Evolutionary conservation across 1,140 invertebrate genomes (phyloP).

Genomic region (Zaprionus kolodkinae): DNA sequence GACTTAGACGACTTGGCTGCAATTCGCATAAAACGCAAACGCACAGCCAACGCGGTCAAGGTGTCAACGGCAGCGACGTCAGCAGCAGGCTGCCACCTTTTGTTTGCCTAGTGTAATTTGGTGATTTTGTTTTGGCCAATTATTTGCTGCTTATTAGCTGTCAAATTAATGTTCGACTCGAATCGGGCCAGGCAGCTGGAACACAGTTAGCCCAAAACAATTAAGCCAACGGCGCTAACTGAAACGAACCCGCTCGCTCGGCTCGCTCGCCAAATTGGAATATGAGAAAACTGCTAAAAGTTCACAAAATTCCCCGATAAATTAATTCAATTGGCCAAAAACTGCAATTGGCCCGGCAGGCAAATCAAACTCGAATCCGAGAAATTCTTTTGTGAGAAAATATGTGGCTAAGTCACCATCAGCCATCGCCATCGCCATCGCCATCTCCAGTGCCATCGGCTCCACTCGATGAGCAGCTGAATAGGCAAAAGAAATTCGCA

Average conservation of each 20-base stretch:
- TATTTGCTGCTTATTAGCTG: constrained; percentile 55
- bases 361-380: constrained; percentile 51
- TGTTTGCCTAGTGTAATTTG: constrained; percentile 50
- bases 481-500: constrained; percentile 69
- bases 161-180: constrained; percentile 42
- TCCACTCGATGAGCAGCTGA: constrained; percentile 47
- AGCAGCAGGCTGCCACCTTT: neutral
- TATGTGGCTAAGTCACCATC: constrained; percentile 63
- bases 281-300: constrained; percentile 4
- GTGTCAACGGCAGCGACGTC: constrained; percentile 50
- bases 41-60: constrained; percentile 69
- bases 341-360: constrained; percentile 68
- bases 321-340: constrained; percentile 69
- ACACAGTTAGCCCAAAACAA: constrained; percentile 61
- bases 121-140: constrained; percentile 44
- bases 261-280: constrained; percentile 11
- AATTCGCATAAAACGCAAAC: constrained; percentile 45
- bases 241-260: constrained; percentile 3
- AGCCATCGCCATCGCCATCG: constrained; percentile 5
- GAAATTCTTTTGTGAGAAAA: constrained; percentile 80
- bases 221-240: constrained; percentile 62
- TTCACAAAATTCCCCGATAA: constrained; percentile 53
- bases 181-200: constrained; percentile 42
- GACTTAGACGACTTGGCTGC: constrained; percentile 5
- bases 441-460: constrained; percentile 15